These are phyloP conservation scores for Drosophila quinaria DNA, from an alignment of 2,888 invertebrate genomes.

Conservation along the genomic window DNA sequence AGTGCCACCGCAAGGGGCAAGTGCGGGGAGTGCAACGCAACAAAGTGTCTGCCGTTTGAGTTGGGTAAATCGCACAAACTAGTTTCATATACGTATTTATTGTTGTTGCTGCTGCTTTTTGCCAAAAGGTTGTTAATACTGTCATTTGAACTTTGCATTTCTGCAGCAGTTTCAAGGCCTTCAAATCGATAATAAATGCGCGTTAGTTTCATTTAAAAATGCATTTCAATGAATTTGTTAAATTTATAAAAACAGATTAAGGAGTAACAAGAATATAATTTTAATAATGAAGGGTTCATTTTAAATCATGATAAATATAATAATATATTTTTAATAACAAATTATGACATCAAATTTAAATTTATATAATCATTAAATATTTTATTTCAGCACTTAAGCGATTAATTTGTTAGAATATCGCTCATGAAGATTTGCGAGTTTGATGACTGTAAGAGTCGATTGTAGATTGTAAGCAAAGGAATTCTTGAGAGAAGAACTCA, in stretches of 20 bases:
- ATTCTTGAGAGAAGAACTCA: background rate
- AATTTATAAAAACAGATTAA: too few relatives aligned
- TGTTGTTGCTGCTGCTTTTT: slow-evolving; percentile 17
- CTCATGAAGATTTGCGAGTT: background rate
- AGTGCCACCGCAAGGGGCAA: slow-evolving; percentile 9
- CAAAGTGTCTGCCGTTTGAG: slow-evolving; percentile 58
- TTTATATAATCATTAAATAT: too few relatives aligned
- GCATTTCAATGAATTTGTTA: background rate
- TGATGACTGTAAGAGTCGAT: background rate
- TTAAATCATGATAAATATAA: too few relatives aligned
- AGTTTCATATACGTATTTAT: slow-evolving; percentile 41
- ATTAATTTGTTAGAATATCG: background rate
- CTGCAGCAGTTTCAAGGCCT: slow-evolving; percentile 27
- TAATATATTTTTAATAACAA: too few relatives aligned
- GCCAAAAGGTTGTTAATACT: slow-evolving; percentile 50
- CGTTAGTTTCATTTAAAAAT: slow-evolving; percentile 7
- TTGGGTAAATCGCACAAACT: slow-evolving; percentile 57
- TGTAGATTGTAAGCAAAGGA: background rate
- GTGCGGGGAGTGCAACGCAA: slow-evolving; percentile 6
- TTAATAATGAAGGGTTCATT: too few relatives aligned
- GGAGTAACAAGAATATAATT: too few relatives aligned
- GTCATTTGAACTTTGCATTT: slow-evolving; percentile 50
- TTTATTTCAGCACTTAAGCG: background rate
- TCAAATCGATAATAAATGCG: slow-evolving; percentile 22
- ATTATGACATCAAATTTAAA: too few relatives aligned